Evolutionary conservation across 2,113 vertebrate genomes (phyloP).

Genomic region (Amphiprion ocellaris): DNA sequence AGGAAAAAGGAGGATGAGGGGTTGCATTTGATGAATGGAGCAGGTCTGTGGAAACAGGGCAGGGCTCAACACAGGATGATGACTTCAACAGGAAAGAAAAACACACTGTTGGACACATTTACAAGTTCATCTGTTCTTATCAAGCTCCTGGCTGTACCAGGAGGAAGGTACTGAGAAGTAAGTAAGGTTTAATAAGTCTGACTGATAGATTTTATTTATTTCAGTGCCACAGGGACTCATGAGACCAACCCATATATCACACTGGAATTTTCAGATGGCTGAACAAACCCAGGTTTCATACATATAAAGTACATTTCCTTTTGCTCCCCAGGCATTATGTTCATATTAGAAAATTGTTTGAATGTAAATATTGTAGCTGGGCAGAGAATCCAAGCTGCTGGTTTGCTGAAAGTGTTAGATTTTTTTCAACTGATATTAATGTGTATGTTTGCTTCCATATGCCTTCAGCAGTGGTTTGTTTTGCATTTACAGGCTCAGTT

Average conservation of each 20-base stretch:
- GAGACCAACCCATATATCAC: constrained; percentile 37
- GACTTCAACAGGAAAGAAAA: constrained; percentile 35
- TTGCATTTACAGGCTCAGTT: constrained; percentile 13
- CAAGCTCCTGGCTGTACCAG: neutral
- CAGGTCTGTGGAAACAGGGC: constrained; percentile 25
- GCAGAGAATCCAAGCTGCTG: neutral
- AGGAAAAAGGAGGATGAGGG: neutral
- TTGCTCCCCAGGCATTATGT: neutral
- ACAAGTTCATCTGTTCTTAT: constrained; percentile 9
- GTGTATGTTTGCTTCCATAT: neutral
- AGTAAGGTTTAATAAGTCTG: constrained; percentile 27
- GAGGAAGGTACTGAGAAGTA: neutral
- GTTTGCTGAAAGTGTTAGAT: neutral
- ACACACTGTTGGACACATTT: constrained; percentile 16
- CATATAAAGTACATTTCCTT: constrained; percentile 4
- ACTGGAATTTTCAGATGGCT: constrained; percentile 14
- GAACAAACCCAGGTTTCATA: constrained; percentile 28
- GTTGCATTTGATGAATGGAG: constrained; percentile 12
- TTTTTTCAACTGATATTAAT: neutral
- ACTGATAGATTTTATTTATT: constrained; percentile 40
- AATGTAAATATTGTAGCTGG: constrained; percentile 12
- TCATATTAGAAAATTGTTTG: neutral
- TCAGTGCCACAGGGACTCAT: constrained; percentile 11
- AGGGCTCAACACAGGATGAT: constrained; percentile 5
- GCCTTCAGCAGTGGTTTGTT: constrained; percentile 16